Evolutionary conservation across 1,140 invertebrate species (phyloP).

Genomic region (Calephelis nemesis): DNA sequence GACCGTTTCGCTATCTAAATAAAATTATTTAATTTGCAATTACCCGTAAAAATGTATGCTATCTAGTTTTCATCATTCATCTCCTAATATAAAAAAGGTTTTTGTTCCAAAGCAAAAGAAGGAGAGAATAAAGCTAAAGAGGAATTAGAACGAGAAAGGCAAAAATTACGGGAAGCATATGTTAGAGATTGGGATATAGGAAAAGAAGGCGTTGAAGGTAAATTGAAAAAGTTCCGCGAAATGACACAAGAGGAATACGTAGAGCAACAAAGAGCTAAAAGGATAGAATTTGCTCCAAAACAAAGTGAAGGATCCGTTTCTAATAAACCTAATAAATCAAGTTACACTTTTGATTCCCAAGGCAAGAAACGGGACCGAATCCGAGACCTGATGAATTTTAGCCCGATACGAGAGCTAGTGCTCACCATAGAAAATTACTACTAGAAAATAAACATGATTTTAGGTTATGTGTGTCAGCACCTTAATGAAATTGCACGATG

Average conservation of each 20-base stretch:
- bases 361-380: constrained; percentile 38
- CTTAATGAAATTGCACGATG: too few relatives aligned
- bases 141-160: constrained; percentile 69
- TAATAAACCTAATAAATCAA: constrained; percentile 49
- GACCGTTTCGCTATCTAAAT: too few relatives aligned
- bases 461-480: too few relatives aligned
- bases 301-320: constrained; percentile 38
- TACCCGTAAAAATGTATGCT: too few relatives aligned
- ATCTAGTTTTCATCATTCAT: too few relatives aligned
- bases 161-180: constrained; percentile 77
- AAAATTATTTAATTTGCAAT: too few relatives aligned
- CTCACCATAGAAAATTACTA: too few relatives aligned
- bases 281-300: constrained; percentile 83
- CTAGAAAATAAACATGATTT: too few relatives aligned
- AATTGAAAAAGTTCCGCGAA: constrained; percentile 78
- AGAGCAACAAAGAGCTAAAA: constrained; percentile 84
- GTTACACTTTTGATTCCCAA: constrained; percentile 52
- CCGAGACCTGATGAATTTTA: too few relatives aligned
- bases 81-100: too few relatives aligned
- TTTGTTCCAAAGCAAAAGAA: constrained; percentile 63
- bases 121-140: constrained; percentile 64
- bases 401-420: too few relatives aligned
- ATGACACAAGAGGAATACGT: constrained; percentile 91
- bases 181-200: constrained; percentile 86
- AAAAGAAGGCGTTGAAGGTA: constrained; percentile 76